Conservation (phyloP, 2,888 invertebrate genomes). For the Drosophila merina region DNA sequence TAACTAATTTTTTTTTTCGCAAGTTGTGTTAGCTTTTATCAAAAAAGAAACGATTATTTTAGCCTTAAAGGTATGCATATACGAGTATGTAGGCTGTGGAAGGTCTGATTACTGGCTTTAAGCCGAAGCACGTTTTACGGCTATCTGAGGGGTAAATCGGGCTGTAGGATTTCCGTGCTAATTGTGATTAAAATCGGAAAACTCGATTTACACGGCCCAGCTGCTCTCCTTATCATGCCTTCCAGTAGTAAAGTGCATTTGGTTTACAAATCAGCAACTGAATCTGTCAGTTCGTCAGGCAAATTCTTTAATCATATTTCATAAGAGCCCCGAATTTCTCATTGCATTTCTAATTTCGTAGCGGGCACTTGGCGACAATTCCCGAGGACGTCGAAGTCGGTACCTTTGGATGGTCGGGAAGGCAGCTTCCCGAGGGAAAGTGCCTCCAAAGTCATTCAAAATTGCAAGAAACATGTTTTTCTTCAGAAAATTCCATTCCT, state of each 20-base stretch:
- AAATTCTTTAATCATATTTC: conserved; percentile 29
- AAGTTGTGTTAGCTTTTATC: neutral
- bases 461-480: neutral
- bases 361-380: conserved; percentile 44
- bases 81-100: neutral
- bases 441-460: neutral
- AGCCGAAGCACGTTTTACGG: neutral
- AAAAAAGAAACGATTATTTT: neutral
- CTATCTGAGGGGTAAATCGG: neutral
- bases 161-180: neutral
- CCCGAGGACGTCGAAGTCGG: conserved; percentile 4
- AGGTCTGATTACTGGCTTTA: neutral
- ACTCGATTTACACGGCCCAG: neutral
- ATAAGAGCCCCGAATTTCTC: neutral
- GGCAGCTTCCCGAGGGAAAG: neutral
- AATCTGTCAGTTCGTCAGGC: conserved; percentile 25
- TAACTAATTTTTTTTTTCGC: neutral
- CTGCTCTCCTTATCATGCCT: neutral
- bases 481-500: neutral
- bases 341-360: conserved; percentile 56
- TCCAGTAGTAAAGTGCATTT: conserved; percentile 18
- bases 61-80: neutral
- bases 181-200: conserved; percentile 1
- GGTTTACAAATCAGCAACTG: conserved; percentile 25
- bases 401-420: neutral